Evolutionary conservation across 2,888 invertebrate species (phyloP).

Genomic region (Papilio gigon): DNA sequence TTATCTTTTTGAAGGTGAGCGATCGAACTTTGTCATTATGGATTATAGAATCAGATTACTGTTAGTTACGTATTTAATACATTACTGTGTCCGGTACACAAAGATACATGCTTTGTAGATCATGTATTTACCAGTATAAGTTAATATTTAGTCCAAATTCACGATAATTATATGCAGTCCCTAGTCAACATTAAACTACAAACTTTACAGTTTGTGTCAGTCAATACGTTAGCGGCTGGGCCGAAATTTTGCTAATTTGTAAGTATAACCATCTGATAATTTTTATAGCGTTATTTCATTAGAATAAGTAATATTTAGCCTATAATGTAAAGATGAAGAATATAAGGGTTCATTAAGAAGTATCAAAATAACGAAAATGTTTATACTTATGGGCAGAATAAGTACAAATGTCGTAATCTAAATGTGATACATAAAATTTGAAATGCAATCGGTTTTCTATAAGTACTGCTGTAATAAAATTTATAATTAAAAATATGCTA

Average conservation of each 20-base stretch:
- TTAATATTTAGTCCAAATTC: background rate
- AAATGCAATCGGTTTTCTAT: background rate
- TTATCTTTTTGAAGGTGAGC: background rate
- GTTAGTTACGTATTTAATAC: background rate
- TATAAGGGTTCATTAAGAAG: background rate
- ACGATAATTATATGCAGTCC: background rate
- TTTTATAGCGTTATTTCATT: background rate
- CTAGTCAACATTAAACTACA: background rate
- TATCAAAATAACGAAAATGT: background rate
- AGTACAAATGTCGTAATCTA: background rate
- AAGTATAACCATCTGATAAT: background rate
- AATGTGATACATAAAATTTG: background rate
- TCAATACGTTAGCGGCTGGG: constrained; percentile 7
- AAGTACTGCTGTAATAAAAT: constrained; percentile 2
- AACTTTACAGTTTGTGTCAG: constrained; percentile 2
- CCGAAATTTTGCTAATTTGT: background rate
- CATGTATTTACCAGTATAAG: background rate
- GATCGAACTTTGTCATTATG: background rate
- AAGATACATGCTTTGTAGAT: constrained; percentile 23
- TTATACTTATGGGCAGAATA: background rate
- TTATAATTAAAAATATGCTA: background rate
- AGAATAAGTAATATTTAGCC: background rate
- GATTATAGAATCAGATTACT: background rate
- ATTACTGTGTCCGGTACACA: constrained; percentile 42
- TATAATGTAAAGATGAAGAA: background rate